Evolutionary conservation across 2,113 vertebrate species (phyloP).

Genomic region (Jaculus jaculus): DNA sequence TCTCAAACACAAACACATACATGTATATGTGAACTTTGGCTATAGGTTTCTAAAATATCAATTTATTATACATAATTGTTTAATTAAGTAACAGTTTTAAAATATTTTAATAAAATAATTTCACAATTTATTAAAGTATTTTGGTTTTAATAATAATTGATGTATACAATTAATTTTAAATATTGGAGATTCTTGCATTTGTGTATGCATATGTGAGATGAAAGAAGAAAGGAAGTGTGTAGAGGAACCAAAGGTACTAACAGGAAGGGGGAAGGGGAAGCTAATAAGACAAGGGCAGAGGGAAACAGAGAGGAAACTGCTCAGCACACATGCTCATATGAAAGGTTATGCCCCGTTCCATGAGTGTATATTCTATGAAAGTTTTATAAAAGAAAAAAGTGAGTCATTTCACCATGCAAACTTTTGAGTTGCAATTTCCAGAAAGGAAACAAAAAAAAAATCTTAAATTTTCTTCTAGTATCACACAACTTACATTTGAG

Average conservation of each 20-base stretch:
- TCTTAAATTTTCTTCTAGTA: not conserved
- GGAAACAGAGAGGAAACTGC: too few relatives aligned
- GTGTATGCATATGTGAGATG: too few relatives aligned
- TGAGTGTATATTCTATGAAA: too few relatives aligned
- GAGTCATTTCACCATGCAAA: not conserved
- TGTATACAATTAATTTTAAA: not conserved
- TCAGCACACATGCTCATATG: too few relatives aligned
- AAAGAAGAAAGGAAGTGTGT: too few relatives aligned
- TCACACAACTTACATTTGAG: not conserved
- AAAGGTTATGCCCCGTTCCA: too few relatives aligned
- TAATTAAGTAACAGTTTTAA: not conserved
- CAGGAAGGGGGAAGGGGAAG: too few relatives aligned
- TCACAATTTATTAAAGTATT: not conserved
- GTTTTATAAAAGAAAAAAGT: too few relatives aligned
- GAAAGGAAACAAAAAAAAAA: not conserved
- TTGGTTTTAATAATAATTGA: conserved; percentile 6
- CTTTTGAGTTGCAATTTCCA: not conserved
- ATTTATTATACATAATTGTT: not conserved
- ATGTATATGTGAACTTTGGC: not conserved
- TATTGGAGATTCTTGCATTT: not conserved
- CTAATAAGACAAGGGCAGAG: too few relatives aligned
- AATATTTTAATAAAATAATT: conserved; percentile 47
- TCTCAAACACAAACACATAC: not conserved
- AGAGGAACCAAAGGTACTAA: too few relatives aligned
- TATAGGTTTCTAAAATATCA: conserved; percentile 5